Percentiles rank a stretch among this genome's conserved stretches.
Conservation (phyloP, 2,113 vertebrate genomes). For the Canis aureus region DNA sequence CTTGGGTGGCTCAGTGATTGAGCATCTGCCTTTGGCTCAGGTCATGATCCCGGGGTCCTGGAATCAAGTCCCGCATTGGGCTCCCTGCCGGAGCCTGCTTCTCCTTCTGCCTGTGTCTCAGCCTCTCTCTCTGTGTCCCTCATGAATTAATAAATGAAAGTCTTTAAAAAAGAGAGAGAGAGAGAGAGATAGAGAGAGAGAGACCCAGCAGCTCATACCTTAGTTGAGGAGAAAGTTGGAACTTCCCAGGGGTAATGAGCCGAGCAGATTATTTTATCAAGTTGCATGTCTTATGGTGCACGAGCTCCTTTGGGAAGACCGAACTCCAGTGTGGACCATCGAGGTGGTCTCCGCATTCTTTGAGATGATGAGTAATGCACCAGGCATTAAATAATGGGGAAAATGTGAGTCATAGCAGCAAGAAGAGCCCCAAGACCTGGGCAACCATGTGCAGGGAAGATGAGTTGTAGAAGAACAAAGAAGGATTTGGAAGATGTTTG, state of each 20-base stretch:
- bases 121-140: too few species aligned
- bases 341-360: accelerated
- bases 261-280: accelerated
- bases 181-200: too few species aligned
- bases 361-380: accelerated
- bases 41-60: too few species aligned
- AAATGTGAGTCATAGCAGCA: not conserved
- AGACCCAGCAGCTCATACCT: not conserved
- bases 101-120: too few species aligned
- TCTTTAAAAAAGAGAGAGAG: too few species aligned
- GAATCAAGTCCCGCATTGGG: too few species aligned
- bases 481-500: not conserved
- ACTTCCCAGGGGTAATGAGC: accelerated
- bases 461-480: not conserved
- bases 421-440: not conserved
- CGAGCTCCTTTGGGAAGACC: accelerated
- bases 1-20: too few species aligned
- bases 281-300: accelerated
- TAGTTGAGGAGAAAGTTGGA: not conserved
- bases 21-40: too few species aligned
- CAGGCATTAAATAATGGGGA: not conserved
- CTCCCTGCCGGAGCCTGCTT: too few species aligned
- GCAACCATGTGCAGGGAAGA: not conserved
- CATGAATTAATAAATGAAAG: too few species aligned
- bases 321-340: accelerated